Evolutionary conservation across 2,888 invertebrate genomes (phyloP).

Genomic region (Didymodactylos carnosus): DNA sequence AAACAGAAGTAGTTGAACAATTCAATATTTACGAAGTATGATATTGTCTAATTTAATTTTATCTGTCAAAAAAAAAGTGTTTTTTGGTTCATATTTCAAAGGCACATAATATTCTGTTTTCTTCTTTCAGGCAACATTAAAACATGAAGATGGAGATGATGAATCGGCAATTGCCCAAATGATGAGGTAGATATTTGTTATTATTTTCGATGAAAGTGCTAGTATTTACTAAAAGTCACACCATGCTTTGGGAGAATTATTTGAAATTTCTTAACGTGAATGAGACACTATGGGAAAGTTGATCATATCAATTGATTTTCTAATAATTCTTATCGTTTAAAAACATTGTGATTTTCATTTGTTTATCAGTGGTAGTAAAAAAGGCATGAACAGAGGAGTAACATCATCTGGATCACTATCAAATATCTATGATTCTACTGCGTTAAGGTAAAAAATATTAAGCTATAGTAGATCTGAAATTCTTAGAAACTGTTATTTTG

Average conservation of each 20-base stretch:
- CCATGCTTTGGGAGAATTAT: no score
- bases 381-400: background rate
- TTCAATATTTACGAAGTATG: slow-evolving; percentile 66
- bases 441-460: background rate
- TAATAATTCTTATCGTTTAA: no score
- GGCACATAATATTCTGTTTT: no score
- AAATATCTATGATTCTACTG: background rate
- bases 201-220: no score
- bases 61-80: background rate
- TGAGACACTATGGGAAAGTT: no score
- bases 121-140: slow-evolving; percentile 49
- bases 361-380: background rate
- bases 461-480: no score
- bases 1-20: slow-evolving; percentile 74
- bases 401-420: background rate
- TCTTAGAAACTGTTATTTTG: no score
- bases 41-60: background rate
- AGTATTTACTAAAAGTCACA: no score
- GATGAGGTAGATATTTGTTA: background rate
- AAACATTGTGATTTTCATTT: no score
- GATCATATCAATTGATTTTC: no score
- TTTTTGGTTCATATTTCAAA: no score
- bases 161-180: background rate
- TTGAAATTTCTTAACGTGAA: no score
- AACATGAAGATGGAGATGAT: slow-evolving; percentile 57